Base-by-base conservation (phyloP, 1,140 invertebrate species). In the Drosophila orosa region DNA sequence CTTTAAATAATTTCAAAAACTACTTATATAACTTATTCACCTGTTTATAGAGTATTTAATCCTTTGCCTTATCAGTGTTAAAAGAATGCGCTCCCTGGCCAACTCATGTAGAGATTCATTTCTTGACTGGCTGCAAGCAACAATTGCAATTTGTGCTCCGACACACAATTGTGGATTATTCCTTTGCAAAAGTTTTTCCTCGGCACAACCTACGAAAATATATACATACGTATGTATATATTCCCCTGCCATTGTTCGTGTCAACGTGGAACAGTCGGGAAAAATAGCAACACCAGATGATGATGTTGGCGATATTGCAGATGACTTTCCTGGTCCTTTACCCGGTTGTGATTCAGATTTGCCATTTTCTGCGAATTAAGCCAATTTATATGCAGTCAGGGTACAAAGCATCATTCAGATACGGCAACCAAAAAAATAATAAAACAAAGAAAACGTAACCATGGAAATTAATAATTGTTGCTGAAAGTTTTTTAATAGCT, bases 291-390 rank as follows among this genome's bases (percentile, higher is more conserved):
- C 57, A 60, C 31, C 42, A 62, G 37, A 61, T 79, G 57, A 50
- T 73, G 76, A 71, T 73, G 73, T 47, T 42, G 33, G 62, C 52
- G 76, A 68, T 73, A 71, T 60, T 75, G 44, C 44, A 63, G 72
- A 29, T 72, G 74, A 29, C 40, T 25, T 39, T 58, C 29, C 44
- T 25, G 33, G 24, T 48, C 25, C 52, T 44, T 22, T 24, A 72
- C 40, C 39, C 59, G 61, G 47, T 59, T 76, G 72, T 83, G 71
- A 63, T 73, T 72, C 42, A 63, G 59, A 42, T 57, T 47, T 89
- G 83, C 83, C 83, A 87, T 87, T 87, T 87, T 76, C 63, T 77
- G 80, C 76, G 84, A 87, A 87, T 87, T 87, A 87, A 89, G 84
- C 83, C 83, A 87, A 87, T 87, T 87, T 89, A 83, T 87, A 60